Evolutionary conservation across 2,797 vertebrate genomes (phyloP).

Genomic region (Toxotes lorentzi): DNA sequence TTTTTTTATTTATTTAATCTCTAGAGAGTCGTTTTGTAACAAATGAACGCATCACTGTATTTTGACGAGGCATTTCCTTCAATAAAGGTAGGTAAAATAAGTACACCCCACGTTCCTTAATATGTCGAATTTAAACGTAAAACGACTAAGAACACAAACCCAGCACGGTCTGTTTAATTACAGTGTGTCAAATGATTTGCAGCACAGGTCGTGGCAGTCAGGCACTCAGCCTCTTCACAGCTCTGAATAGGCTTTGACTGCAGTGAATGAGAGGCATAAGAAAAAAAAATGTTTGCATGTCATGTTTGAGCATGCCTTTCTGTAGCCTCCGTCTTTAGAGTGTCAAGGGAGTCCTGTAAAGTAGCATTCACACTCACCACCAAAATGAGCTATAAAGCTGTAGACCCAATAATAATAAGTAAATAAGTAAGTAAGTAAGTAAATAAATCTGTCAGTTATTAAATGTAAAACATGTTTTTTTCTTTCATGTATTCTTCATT

Average conservation of each 20-base stretch:
- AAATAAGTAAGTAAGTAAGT: not conserved
- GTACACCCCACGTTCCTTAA: not conserved
- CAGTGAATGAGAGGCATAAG: not conserved
- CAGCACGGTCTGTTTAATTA: not conserved
- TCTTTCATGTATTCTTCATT: not conserved
- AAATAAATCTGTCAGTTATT: not conserved
- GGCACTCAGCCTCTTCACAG: not conserved
- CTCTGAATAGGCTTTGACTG: not conserved
- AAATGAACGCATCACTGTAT: not conserved
- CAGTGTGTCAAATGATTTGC: not conserved
- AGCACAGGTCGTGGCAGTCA: not conserved
- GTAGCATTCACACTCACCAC: not conserved
- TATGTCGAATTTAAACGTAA: slow-evolving; percentile 7
- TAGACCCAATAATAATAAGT: no score
- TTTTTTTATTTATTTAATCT: slow-evolving; percentile 9
- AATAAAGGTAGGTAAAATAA: not conserved
- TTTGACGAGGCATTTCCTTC: not conserved
- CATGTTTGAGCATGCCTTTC: slow-evolving; percentile 61
- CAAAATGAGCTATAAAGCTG: not conserved
- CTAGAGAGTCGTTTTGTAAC: not conserved
- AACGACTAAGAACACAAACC: slow-evolving; percentile 5
- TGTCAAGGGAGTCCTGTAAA: slow-evolving; percentile 11
- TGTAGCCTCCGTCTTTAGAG: not conserved
- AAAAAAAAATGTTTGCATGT: slow-evolving; percentile 2
- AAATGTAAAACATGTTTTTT: slow-evolving; percentile 3